A percentile compares a stretch with the other conserved stretches of the same genome.
These are phyloP conservation scores for Oxytorus armatus DNA, from an alignment of 2,888 invertebrate genomes.

Conservation along the genomic window DNA sequence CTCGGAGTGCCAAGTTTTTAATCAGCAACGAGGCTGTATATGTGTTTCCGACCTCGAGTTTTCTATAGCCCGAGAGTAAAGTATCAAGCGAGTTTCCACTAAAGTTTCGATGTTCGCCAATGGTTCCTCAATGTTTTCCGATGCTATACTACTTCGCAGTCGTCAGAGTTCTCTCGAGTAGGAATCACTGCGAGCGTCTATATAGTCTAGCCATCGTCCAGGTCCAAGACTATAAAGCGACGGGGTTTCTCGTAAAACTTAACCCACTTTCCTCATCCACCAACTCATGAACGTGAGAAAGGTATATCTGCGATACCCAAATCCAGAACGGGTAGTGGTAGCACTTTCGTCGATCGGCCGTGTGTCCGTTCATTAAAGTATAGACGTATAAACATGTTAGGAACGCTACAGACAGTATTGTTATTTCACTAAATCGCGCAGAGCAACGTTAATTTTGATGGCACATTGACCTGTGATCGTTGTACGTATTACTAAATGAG, in stretches of 20 bases:
- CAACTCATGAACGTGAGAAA: slow-evolving; percentile 34
- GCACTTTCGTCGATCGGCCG: slow-evolving; percentile 53
- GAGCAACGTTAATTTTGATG: background rate
- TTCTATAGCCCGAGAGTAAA: slow-evolving; percentile 30
- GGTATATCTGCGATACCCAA: background rate
- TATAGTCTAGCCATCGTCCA: slow-evolving; percentile 17
- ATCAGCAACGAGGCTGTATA: too few species aligned
- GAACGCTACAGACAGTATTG: background rate
- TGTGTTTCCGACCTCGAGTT: background rate
- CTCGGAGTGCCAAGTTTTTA: too few species aligned
- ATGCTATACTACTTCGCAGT: slow-evolving; percentile 31
- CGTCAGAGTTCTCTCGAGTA: slow-evolving; percentile 49
- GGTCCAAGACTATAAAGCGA: slow-evolving; percentile 58
- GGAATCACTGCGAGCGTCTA: slow-evolving; percentile 56
- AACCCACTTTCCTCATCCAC: slow-evolving; percentile 63
- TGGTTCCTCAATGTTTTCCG: slow-evolving; percentile 44
- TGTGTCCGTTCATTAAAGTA: slow-evolving; percentile 52
- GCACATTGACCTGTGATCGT: too few species aligned
- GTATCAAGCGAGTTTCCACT: slow-evolving; percentile 41
- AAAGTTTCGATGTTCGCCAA: slow-evolving; percentile 51
- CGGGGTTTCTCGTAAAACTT: slow-evolving; percentile 64
- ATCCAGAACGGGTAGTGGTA: slow-evolving; percentile 4
- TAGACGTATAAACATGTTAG: slow-evolving; percentile 40
- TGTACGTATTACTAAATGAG: too few species aligned
- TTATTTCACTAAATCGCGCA: background rate